A percentile compares a stretch with the other conserved stretches of the same genome.
Evolutionary conservation across 1,140 invertebrate species (phyloP).

Genomic region (silkworm (Bombyx mori)): DNA sequence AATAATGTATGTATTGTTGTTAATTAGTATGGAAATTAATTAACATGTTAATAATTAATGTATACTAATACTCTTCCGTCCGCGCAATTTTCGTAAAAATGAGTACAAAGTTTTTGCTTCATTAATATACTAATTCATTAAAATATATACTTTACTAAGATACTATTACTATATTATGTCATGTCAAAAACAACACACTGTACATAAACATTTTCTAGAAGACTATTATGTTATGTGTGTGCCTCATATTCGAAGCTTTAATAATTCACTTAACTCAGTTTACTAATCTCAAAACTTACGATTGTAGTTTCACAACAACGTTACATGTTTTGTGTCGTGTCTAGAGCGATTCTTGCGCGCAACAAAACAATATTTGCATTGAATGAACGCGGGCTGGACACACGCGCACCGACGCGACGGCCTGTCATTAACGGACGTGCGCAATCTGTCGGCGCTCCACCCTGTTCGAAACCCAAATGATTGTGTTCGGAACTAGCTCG

Average conservation of each 20-base stretch:
- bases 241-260: too few species aligned
- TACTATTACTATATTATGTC: background rate
- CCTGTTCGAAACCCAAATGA: constrained; percentile 48
- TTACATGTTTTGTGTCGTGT: constrained; percentile 14
- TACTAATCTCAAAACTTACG: background rate
- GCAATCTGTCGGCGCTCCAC: constrained; percentile 48
- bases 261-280: too few species aligned
- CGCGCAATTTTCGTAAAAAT: too few species aligned
- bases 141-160: too few species aligned
- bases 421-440: constrained; percentile 64
- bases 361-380: constrained; percentile 46
- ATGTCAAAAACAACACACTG: background rate
- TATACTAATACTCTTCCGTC: too few species aligned
- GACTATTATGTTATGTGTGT: too few species aligned
- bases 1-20: too few species aligned
- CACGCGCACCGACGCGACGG: constrained; percentile 28
- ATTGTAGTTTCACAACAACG: too few species aligned
- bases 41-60: too few species aligned
- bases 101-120: too few species aligned
- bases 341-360: constrained; percentile 21
- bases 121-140: too few species aligned
- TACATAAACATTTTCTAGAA: background rate
- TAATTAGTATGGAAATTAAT: too few species aligned
- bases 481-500: constrained; percentile 34
- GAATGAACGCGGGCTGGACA: constrained; percentile 62